Evolutionary conservation across 2,888 invertebrate genomes (phyloP).

Genomic region (Caradrina kadenii): DNA sequence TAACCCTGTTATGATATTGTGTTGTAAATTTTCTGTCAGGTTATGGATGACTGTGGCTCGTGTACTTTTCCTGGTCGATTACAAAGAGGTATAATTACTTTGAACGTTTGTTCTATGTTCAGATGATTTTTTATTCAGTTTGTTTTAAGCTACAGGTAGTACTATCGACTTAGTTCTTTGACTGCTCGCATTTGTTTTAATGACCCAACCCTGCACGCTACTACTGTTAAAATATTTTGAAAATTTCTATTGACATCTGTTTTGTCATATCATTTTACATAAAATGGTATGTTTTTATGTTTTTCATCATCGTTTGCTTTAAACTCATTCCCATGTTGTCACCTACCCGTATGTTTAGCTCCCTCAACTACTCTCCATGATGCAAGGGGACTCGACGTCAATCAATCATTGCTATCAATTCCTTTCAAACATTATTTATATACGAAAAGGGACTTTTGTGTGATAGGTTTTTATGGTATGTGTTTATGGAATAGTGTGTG

Average conservation of each 20-base stretch:
- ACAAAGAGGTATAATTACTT: slow-evolving; percentile 69
- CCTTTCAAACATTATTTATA: slow-evolving; percentile 79
- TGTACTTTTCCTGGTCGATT: slow-evolving; percentile 71
- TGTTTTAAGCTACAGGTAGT: slow-evolving; percentile 2
- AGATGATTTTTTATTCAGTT: slow-evolving; percentile 49
- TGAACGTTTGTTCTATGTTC: slow-evolving; percentile 55
- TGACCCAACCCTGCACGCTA: background rate
- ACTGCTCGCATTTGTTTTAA: background rate
- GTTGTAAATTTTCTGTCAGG: slow-evolving; percentile 49
- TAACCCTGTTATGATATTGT: slow-evolving; percentile 38
- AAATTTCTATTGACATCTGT: background rate
- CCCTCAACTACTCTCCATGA: slow-evolving; percentile 55
- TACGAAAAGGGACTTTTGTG: slow-evolving; percentile 71
- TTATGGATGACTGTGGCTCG: slow-evolving; percentile 76
- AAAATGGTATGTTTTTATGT: background rate
- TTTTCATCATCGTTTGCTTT: slow-evolving; percentile 11
- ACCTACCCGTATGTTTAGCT: slow-evolving; percentile 26
- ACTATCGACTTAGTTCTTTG: background rate
- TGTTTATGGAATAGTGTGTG: slow-evolving; percentile 18
- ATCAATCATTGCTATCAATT: slow-evolving; percentile 84
- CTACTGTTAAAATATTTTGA: background rate
- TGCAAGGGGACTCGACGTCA: slow-evolving; percentile 67
- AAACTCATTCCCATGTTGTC: slow-evolving; percentile 17
- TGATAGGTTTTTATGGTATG: slow-evolving; percentile 46
- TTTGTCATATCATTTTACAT: background rate